Evolutionary conservation across 2,113 vertebrate species (phyloP).

Genomic region (Danionella cerebrum): DNA sequence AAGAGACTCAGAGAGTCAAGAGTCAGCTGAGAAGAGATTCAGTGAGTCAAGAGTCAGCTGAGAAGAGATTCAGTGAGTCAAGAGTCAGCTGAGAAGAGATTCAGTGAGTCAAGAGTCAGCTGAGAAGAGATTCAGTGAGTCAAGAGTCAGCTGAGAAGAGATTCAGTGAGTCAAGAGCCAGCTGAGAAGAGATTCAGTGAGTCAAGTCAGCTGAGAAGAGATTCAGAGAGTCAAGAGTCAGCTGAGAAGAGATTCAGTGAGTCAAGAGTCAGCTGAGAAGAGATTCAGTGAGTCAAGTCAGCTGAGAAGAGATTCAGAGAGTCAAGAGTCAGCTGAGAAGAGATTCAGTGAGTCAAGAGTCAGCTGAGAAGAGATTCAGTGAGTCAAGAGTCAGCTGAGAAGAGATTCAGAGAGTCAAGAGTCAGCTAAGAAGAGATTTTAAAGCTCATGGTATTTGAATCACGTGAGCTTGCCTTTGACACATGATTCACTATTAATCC

Average conservation of each 20-base stretch:
- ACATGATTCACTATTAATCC: too few relatives aligned
- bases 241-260: neutral
- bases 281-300: neutral
- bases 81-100: neutral
- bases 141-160: neutral
- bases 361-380: neutral
- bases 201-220: neutral
- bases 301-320: neutral
- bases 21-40: neutral
- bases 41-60: neutral
- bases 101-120: neutral
- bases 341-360: neutral
- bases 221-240: neutral
- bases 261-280: neutral
- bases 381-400: neutral
- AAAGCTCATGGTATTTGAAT: too few relatives aligned
- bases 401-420: neutral
- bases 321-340: neutral
- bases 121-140: neutral
- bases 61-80: neutral
- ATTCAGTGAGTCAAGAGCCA: neutral
- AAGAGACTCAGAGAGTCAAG: neutral
- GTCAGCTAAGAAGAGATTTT: neutral
- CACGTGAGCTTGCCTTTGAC: too few relatives aligned
- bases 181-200: neutral